Percentiles rank a stretch among this genome's conserved stretches.
phyloP scores from a whole-genome alignment of 2,888 invertebrate species.

The Zeuzera pyrina region DNA sequence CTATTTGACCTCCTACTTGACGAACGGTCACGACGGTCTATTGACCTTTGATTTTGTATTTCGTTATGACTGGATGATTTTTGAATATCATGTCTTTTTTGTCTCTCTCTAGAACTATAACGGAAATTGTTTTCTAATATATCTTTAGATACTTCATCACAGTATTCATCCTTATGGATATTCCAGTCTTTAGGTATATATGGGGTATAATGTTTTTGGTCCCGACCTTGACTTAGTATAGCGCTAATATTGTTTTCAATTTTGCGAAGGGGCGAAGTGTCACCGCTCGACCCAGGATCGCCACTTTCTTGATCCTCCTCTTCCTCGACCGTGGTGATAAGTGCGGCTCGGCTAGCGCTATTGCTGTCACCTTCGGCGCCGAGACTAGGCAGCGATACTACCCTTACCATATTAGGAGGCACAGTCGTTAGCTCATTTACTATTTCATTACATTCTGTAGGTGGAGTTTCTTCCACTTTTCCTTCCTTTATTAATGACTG shows the following conservation, averaged over 20 bases:
- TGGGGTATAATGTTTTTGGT: slow-evolving; percentile 68
- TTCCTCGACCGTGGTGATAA: slow-evolving; percentile 81
- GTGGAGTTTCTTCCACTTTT: slow-evolving; percentile 71
- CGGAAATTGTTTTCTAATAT: slow-evolving; percentile 67
- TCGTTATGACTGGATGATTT: slow-evolving; percentile 77
- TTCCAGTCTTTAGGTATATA: slow-evolving; percentile 73
- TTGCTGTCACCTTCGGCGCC: slow-evolving; percentile 66
- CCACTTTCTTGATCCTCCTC: slow-evolving; percentile 79
- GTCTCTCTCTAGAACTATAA: slow-evolving; percentile 69
- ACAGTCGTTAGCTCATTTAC: slow-evolving; percentile 76
- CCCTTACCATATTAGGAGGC: slow-evolving; percentile 77
- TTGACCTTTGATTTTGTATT: slow-evolving; percentile 68
- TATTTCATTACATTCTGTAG: slow-evolving; percentile 68
- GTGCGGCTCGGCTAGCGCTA: slow-evolving; percentile 73
- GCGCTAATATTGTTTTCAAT: slow-evolving; percentile 83
- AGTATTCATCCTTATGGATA: slow-evolving; percentile 72
- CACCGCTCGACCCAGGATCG: slow-evolving; percentile 73
- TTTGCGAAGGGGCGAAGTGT: slow-evolving; percentile 78
- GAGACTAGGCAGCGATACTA: slow-evolving; percentile 78
- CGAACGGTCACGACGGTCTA: slow-evolving; percentile 64
- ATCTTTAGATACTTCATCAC: slow-evolving; percentile 67
- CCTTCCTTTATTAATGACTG: slow-evolving; percentile 82
- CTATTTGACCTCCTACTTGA: slow-evolving; percentile 70
- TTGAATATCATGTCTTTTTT: slow-evolving; percentile 72
- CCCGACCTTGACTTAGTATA: slow-evolving; percentile 74